phyloP scores from a whole-genome alignment of 2,113 vertebrate genomes.

The Microtus oregoni region DNA sequence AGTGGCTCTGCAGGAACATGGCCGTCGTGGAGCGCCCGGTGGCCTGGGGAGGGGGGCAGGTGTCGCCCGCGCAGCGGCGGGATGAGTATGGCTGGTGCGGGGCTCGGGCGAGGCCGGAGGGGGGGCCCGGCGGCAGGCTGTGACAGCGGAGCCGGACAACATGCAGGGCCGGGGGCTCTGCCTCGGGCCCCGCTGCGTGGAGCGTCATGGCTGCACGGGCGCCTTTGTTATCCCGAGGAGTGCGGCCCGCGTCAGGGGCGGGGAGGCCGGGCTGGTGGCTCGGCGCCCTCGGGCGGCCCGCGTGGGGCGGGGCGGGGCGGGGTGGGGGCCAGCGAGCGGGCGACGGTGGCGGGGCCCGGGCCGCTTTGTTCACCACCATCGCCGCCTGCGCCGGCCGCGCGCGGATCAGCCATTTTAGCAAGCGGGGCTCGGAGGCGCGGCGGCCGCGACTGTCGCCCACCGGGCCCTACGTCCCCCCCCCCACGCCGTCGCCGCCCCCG shows the following conservation, averaged over 20 bases:
- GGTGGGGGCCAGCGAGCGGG: neutral
- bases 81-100: conserved; percentile 82
- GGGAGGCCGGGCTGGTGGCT: conserved; percentile 57
- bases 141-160: neutral
- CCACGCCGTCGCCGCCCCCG: neutral
- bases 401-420: conserved; percentile 91
- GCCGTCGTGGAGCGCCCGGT: conserved; percentile 90
- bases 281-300: conserved; percentile 19
- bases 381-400: conserved; percentile 81
- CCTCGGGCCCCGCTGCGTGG: conserved; percentile 77
- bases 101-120: conserved; percentile 71
- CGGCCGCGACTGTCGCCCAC: conserved; percentile 60
- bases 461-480: conserved; percentile 63
- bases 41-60: conserved; percentile 40
- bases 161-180: conserved; percentile 40
- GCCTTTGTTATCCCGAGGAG: conserved; percentile 91
- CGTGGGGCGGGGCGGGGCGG: conserved; percentile 42
- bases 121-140: neutral
- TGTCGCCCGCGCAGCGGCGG: conserved; percentile 60
- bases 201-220: conserved; percentile 91
- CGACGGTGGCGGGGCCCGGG: conserved; percentile 6
- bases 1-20: conserved; percentile 89
- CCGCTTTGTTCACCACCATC: conserved; percentile 87
- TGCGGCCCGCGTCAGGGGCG: conserved; percentile 87
- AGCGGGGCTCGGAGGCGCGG: conserved; percentile 81